Evolutionary conservation across 2,888 invertebrate species (phyloP), one percentile per base, ranked within the genome.

Genomic region (Rhimphoctona megacephalus): DNA sequence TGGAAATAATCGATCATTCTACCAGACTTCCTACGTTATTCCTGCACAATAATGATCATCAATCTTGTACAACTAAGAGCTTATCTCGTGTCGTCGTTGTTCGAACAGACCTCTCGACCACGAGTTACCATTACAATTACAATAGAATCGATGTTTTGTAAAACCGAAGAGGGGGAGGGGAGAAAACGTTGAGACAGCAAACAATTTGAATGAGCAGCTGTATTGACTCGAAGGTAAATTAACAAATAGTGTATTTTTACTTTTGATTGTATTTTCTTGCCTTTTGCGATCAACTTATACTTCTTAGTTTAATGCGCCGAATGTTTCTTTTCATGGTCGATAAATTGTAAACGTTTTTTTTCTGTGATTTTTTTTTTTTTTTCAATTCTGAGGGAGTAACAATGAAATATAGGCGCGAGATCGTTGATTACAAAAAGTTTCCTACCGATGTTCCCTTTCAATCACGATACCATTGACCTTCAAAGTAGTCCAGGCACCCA

Each of bases 81-180:
- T 80, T 70, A 81, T 81, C 64, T 73, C 73, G 64, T 73, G 81
- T 81, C 81, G 81, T 81, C 81, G 81, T 81, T 81, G 81, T 72
- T 72, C 30, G 73, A 81, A 64, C 49, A 49, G 52, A 66, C n/a
- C 25, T 73, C 81, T 52, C 81, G 64, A 66, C 22, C 46, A n/a
- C 81, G 64, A 73, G n/a, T 73, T 73, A 66, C 73, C 46, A 81
- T 81, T 81, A 81, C 72, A 52, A 39, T 72, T 73, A 81, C 72
- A 81, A 81, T 81, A 25, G 52, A 81, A 81, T 73, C 81, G n/a
- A 66, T 81, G 46, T 81, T 30, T 52, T 66, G 64, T 70, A n/a
- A 30, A 61, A 33, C 22, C 9, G 9, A 5, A 14, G 19, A 6
- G 25, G n/a, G 57, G 54, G 14, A 30, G 17, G 39, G 19, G 30